Evolutionary conservation across 2,113 vertebrate genomes (phyloP).

Genomic region (Oryzias celebensis): DNA sequence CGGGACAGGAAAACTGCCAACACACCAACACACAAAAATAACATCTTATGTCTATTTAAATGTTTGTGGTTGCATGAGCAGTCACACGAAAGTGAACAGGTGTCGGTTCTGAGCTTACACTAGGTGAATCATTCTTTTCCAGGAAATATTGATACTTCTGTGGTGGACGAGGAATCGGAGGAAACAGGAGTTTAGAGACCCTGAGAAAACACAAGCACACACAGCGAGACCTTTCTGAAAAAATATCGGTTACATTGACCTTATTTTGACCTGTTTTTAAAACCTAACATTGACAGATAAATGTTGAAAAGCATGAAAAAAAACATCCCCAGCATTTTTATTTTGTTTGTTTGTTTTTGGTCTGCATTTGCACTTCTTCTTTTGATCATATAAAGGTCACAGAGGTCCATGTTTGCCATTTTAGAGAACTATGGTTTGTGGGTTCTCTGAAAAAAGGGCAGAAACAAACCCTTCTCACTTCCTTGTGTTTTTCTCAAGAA

Average conservation of each 20-base stretch:
- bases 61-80: background rate
- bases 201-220: conserved; percentile 43
- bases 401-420: no score
- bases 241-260: accelerated
- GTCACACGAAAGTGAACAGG: background rate
- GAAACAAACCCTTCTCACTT: conserved; percentile 10
- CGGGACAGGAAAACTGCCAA: conserved; percentile 28
- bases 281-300: background rate
- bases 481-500: background rate
- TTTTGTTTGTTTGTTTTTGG: background rate
- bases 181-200: conserved; percentile 52
- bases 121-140: conserved; percentile 38
- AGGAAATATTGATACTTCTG: conserved; percentile 54
- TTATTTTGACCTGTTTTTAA: background rate
- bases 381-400: background rate
- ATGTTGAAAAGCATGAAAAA: background rate
- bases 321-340: background rate
- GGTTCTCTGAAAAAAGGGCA: conserved; percentile 2
- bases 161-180: conserved; percentile 58
- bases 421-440: background rate
- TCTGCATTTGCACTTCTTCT: background rate
- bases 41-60: background rate
- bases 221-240: background rate
- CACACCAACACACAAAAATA: background rate
- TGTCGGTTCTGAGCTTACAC: conserved; percentile 30